A percentile compares a stretch with the other conserved stretches of the same genome.
phyloP scores from a whole-genome alignment of 2,113 vertebrate species.

The Hemiscyllium ocellatum region DNA sequence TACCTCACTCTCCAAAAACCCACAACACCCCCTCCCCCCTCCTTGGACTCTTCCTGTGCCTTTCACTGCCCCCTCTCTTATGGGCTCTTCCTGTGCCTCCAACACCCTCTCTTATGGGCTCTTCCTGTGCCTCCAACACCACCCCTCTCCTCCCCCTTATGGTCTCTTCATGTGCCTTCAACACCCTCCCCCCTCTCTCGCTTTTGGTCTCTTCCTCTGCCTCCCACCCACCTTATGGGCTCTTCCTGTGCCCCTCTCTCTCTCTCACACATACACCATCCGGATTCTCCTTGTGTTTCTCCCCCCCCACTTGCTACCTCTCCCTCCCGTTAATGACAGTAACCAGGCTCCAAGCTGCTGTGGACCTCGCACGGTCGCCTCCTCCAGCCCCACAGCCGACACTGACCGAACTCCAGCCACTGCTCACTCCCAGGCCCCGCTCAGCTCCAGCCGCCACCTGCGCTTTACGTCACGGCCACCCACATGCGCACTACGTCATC shows the following conservation, averaged over 20 bases:
- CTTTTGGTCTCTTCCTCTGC: background rate
- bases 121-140: background rate
- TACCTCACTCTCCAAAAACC: no score
- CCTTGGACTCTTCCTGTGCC: background rate
- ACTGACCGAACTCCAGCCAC: no score
- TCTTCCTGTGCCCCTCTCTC: background rate
- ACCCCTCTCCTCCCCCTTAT: background rate
- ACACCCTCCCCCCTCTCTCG: background rate
- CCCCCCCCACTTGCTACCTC: no score
- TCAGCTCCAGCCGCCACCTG: background rate
- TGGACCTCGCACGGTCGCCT: background rate
- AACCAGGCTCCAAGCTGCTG: background rate
- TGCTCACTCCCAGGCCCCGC: no score
- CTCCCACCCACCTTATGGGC: background rate
- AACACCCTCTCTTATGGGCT: background rate
- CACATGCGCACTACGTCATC: background rate
- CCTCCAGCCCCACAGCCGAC: background rate
- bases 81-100: constrained; percentile 14
- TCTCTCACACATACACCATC: background rate
- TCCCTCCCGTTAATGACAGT: background rate
- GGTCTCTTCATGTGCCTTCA: background rate
- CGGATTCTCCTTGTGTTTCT: background rate
- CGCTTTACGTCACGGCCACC: background rate
- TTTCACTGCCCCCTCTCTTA: background rate
- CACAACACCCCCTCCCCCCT: no score